Conservation (phyloP, 2,113 vertebrate species). For the Podarcis raffonei region DNA sequence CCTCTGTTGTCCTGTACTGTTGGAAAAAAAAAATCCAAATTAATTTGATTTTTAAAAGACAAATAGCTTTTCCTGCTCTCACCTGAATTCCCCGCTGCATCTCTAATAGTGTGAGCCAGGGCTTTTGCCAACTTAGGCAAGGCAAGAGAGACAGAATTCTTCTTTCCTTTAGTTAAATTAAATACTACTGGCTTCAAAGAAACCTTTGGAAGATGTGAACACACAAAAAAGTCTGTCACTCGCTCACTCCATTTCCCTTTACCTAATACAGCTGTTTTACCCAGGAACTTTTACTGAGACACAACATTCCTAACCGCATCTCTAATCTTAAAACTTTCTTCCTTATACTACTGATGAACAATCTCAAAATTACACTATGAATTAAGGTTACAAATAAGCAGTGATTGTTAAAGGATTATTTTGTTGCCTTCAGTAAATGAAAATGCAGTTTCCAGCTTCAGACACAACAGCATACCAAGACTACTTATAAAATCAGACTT, state of each 20-base stretch:
- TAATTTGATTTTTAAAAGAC: background rate
- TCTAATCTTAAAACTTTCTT: background rate
- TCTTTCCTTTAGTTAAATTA: no score
- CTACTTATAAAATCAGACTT: constrained; percentile 17
- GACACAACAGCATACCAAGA: background rate
- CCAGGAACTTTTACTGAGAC: background rate
- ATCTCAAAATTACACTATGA: background rate
- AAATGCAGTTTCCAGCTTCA: constrained; percentile 31
- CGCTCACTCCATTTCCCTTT: background rate
- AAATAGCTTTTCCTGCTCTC: background rate
- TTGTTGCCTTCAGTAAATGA: constrained; percentile 9
- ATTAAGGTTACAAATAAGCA: background rate
- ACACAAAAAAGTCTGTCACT: background rate
- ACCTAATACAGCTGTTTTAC: background rate
- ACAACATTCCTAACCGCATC: background rate
- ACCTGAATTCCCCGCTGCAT: background rate
- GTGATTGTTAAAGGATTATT: background rate
- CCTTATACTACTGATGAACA: background rate
- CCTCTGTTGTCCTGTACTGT: no score
- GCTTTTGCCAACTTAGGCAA: background rate
- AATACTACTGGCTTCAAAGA: background rate
- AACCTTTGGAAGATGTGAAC: background rate
- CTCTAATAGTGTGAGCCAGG: background rate
- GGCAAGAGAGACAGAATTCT: background rate
- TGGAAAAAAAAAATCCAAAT: background rate